Conservation (phyloP, 2,113 vertebrate genomes). For the Alouatta palliata region DNA sequence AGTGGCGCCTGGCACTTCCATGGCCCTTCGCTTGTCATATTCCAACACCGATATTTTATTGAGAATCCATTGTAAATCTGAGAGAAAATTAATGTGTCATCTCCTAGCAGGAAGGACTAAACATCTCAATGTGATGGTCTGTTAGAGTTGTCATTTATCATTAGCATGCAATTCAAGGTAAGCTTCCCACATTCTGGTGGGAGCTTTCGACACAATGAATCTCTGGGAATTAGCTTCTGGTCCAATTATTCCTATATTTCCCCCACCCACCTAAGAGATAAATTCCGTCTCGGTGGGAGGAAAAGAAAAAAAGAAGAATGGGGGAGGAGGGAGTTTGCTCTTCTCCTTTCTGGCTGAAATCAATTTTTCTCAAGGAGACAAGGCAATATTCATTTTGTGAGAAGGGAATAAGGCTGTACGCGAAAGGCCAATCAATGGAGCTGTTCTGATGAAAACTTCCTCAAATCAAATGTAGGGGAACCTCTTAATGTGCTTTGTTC, state of each 20-base stretch:
- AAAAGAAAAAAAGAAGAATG: neutral
- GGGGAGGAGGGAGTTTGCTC: constrained; percentile 28
- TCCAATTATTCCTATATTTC: constrained; percentile 66
- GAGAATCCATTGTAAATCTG: constrained; percentile 71
- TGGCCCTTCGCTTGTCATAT: constrained; percentile 1
- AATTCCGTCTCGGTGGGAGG: constrained; percentile 58
- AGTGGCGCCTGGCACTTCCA: fast-evolving
- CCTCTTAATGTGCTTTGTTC: constrained; percentile 56
- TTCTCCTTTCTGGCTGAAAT: constrained; percentile 58
- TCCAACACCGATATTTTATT: constrained; percentile 59
- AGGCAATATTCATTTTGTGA: constrained; percentile 46
- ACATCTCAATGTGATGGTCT: constrained; percentile 73
- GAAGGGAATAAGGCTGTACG: constrained; percentile 57
- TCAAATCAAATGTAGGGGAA: constrained; percentile 56
- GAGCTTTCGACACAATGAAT: constrained; percentile 68
- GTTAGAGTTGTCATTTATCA: constrained; percentile 72
- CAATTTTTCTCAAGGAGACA: constrained; percentile 75
- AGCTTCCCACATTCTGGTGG: constrained; percentile 49
- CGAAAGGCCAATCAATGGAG: constrained; percentile 66
- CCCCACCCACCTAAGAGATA: constrained; percentile 64
- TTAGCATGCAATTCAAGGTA: constrained; percentile 55
- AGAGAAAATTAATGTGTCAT: constrained; percentile 76
- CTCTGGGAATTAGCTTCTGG: constrained; percentile 72
- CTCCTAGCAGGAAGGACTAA: constrained; percentile 69
- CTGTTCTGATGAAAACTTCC: constrained; percentile 69